Percentiles rank a stretch among this genome's conserved stretches.
Evolutionary conservation across 2,113 vertebrate species (phyloP).

Genomic region (Agapornis roseicollis): DNA sequence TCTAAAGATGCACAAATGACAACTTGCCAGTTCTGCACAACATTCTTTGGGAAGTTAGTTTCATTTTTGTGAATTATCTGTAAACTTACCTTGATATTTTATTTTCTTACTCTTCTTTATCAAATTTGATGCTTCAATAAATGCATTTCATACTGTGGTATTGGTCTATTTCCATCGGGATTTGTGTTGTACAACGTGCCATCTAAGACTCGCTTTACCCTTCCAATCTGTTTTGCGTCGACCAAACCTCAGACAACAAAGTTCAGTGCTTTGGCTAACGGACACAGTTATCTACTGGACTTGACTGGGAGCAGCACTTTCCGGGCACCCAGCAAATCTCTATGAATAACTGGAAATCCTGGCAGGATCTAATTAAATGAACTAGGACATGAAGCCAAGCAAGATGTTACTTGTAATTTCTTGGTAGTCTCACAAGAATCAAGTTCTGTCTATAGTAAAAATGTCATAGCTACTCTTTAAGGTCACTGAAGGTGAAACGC

Average conservation of each 20-base stretch:
- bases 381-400: not conserved
- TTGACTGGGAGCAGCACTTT: not conserved
- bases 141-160: not conserved
- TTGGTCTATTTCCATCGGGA: not conserved
- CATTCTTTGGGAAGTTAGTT: not conserved
- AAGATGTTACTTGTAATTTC: not conserved
- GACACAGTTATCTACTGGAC: not conserved
- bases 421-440: not conserved
- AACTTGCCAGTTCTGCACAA: not conserved
- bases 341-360: conserved; percentile 46
- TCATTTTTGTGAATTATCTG: not conserved
- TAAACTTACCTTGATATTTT: not conserved
- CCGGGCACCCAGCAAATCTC: not conserved
- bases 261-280: not conserved
- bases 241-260: not conserved
- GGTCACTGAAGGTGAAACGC: not conserved
- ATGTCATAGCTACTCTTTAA: not conserved
- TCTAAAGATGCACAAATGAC: not conserved
- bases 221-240: not conserved
- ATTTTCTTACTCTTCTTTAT: not conserved
- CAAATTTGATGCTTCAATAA: not conserved
- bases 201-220: not conserved
- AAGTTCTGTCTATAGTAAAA: not conserved
- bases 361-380: not conserved
- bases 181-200: not conserved